Percentiles rank a stretch among this genome's conserved stretches.
Conservation (phyloP, 2,888 invertebrate species). For the Hyppa rectilinea region DNA sequence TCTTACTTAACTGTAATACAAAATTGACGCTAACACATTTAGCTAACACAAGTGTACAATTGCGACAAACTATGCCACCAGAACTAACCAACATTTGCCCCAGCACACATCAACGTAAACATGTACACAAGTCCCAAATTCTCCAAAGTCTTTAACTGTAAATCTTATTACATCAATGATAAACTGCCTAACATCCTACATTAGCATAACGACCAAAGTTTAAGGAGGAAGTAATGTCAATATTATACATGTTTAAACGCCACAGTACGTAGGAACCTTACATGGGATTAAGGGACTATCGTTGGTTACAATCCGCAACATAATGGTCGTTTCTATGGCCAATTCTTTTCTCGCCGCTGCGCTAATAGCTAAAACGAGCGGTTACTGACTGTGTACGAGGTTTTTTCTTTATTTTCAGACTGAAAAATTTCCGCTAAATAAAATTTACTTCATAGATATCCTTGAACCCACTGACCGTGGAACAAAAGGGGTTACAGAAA, state of each 20-base stretch:
- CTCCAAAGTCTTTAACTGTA: conserved; percentile 49
- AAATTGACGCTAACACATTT: background rate
- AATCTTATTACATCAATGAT: conserved; percentile 62
- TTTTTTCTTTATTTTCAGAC: conserved; percentile 7
- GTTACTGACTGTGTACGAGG: conserved; percentile 14
- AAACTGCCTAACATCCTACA: conserved; percentile 61
- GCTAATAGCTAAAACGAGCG: conserved; percentile 63
- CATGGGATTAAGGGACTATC: conserved; percentile 55
- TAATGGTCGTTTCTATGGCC: conserved; percentile 58
- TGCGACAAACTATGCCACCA: conserved; percentile 5
- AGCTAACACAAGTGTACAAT: conserved; percentile 1
- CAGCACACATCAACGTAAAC: conserved; percentile 43
- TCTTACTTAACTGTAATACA: background rate
- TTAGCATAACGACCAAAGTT: conserved; percentile 66
- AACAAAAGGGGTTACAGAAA: conserved; percentile 12
- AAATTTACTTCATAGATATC: conserved; percentile 15
- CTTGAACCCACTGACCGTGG: conserved; percentile 6
- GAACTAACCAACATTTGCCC: conserved; percentile 41
- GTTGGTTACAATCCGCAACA: conserved; percentile 51
- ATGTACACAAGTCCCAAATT: conserved; percentile 40
- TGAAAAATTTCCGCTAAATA: conserved; percentile 38
- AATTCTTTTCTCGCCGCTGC: conserved; percentile 63
- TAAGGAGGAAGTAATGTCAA: conserved; percentile 59
- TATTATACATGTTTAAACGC: conserved; percentile 65
- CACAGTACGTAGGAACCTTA: conserved; percentile 49